Base-by-base conservation (phyloP, 2,797 vertebrate species). In the Paramormyrops hopkinsi region DNA sequence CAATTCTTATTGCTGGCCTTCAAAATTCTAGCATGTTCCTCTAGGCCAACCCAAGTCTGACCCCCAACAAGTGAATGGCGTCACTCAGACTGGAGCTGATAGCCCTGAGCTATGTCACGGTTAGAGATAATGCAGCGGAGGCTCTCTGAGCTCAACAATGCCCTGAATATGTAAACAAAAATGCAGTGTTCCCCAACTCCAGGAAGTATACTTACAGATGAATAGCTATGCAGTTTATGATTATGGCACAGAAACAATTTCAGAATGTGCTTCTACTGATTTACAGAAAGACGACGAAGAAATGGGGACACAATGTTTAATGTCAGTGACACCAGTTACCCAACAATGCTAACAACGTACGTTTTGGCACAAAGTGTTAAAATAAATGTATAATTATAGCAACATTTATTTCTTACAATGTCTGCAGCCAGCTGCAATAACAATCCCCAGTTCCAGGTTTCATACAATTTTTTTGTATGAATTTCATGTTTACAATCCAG, bases 361-460 rank as follows among this genome's bases (percentile, higher is more conserved):
- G 88, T 88, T 83, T 88, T 53, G 48, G 62, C 65, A 89, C 89
- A 86, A 86, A 73, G 46, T 84, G 44, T 48, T 44, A 84, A 84
- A 46, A 84, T 48, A 25, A 51, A 84, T 84, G 41, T 2, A 51
- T 69, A 86, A 44, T 83, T 41, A 88, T 25, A 89, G 9, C n/a
- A 89, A 33, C 87, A 11, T 84, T 65, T 51, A 8, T 69, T 29
- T 88, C 37, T 33, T n/a, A 89, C 92, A 89, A 90, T 88, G 88
- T 17, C 48, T 90, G 93, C 93, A 93, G 92, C 91, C 92, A 92
- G 91, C 93, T 94, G 91, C 90, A 92, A 90, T 37, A 89, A 11
- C 9, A 79, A 17, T 46, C 41, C 73, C 46, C 7, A 87, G 37
- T 89, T 91, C 90, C 85, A 53, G 90, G 9, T 25, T 65, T 54